These are phyloP conservation scores for Bombus impatiens DNA, from an alignment of 1,140 invertebrate species.

Conservation along the genomic window DNA sequence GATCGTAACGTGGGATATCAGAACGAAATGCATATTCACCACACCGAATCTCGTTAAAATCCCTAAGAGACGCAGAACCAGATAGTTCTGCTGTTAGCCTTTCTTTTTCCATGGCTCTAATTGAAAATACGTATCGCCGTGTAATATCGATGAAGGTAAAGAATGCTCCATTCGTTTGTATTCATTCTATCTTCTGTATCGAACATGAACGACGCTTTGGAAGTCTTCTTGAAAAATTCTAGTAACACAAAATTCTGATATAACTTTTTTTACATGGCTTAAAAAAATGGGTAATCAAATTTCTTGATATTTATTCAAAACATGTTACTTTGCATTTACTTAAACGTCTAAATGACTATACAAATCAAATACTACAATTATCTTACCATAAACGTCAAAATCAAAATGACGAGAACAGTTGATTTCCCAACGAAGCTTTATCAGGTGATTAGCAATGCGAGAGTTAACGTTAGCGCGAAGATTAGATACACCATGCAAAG, in stretches of 20 bases:
- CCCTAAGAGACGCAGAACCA: not conserved
- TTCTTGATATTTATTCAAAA: not conserved
- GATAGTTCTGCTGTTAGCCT: not conserved
- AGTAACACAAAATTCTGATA: not conserved
- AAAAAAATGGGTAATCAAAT: not conserved
- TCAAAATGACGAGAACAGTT: not conserved
- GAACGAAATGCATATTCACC: not conserved
- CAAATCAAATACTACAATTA: not conserved
- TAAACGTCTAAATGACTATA: no score
- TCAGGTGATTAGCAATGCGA: slow-evolving; percentile 55
- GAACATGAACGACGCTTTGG: not conserved
- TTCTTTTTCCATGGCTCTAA: not conserved
- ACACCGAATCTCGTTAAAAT: slow-evolving; percentile 1
- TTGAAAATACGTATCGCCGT: not conserved
- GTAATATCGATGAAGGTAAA: not conserved
- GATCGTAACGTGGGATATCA: not conserved
- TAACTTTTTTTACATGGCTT: not conserved
- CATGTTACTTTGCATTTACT: not conserved
- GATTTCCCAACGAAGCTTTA: not conserved
- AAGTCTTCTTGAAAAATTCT: not conserved
- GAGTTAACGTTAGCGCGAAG: slow-evolving; percentile 59
- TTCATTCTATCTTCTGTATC: not conserved
- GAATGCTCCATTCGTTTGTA: not conserved
- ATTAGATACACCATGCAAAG: slow-evolving; percentile 63
- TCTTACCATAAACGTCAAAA: not conserved